Base-by-base conservation (phyloP, 1,140 invertebrate genomes). In the Drosophila pectinifera region DNA sequence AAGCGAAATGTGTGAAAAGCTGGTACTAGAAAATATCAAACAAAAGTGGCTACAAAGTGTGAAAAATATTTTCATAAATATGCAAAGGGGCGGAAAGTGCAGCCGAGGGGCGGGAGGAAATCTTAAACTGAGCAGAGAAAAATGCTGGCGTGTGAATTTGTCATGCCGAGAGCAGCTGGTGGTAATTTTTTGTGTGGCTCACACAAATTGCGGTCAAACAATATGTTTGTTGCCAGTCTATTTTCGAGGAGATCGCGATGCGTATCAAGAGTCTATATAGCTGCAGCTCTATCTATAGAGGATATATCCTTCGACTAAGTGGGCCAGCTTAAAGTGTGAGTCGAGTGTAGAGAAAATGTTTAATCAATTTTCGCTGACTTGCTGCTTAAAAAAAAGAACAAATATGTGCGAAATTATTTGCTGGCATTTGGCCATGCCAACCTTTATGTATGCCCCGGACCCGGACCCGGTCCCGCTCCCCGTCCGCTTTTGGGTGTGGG, bases 11-110 rank as follows among this genome's bases (percentile, higher is more conserved):
- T 72, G 68, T 70, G 73, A 80, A 80, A 68, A 72, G 34, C 68
- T 26, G 28, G 55, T 59, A 54, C 45, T 55, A 70, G 34, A 75
- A 34, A 56, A 64, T 61, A 64, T 62, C 42, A 67, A 68, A 79
- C 63, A 75, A 76, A 64, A 55, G 54, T 54, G 42, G 49, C 70
- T 67, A 83, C 83, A 86, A 88, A 88, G 83, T 88, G 84, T 88
- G 83, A 88, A 89, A 86, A 83, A 83, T 80, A 83, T 88, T 89
- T 88, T 88, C 79, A 88, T 89, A 88, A 89, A 68, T 74, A 77
- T 8, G 22, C 5, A 16, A 51, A 20, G 41, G 18, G 26, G 13
- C 4, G 22, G n/a, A 34, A 39, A 57, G 14, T 75, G 68, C 49
- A 61, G 41, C 43, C 36, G 14, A 38, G n/a, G 24, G 8, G 24